Base-by-base conservation (phyloP, 2,888 invertebrate genomes). In the Erannis defoliaria region DNA sequence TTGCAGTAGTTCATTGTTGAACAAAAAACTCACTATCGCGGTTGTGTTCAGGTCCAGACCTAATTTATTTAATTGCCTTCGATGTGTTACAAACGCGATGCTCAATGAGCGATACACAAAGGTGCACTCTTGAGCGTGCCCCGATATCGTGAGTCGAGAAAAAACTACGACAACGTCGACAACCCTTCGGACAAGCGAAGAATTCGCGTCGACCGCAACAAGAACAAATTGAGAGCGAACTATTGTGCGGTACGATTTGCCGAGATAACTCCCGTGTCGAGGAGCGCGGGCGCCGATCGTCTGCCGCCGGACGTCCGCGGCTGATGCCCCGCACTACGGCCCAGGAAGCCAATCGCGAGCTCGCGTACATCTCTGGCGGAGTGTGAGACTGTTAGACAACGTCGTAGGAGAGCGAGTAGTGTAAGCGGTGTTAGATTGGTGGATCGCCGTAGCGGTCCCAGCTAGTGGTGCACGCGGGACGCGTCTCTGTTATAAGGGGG, bases 161-260 rank as follows among this genome's bases (percentile, higher is more conserved):
- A 90, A 90, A 89, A 89, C 83, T 85, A 87, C 84, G 74, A 86
- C 84, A 81, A 82, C 82, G 63, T 74, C 75, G 74, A 78, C 82
- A 82, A 77, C 84, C 86, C 87, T 86, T 84, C 80, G 84, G 85
- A 89, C 87, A 86, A 89, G 88, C 86, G 78, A 88, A 90, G 91
- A 90, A 90, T 90, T 90, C 84, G 85, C 88, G 76, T 84, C 86
- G 86, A 89, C 86, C 85, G 86, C 90, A 93, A 92, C 85, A 93
- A 91, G 90, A 93, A 88, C 92, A 93, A 91, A 92, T 92, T 91
- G 88, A 90, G 84, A 85, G 86, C 85, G 84, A 89, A 89, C 89
- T 89, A 90, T 92, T 90, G 89, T 89, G 89, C 87, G 85, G 86
- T 86, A 88, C 89, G 92, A 91, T 90, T 90, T 84, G 87, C 86